Evolutionary conservation across 2,797 vertebrate genomes (phyloP).

Genomic region (Neomorphus geoffroyi): DNA sequence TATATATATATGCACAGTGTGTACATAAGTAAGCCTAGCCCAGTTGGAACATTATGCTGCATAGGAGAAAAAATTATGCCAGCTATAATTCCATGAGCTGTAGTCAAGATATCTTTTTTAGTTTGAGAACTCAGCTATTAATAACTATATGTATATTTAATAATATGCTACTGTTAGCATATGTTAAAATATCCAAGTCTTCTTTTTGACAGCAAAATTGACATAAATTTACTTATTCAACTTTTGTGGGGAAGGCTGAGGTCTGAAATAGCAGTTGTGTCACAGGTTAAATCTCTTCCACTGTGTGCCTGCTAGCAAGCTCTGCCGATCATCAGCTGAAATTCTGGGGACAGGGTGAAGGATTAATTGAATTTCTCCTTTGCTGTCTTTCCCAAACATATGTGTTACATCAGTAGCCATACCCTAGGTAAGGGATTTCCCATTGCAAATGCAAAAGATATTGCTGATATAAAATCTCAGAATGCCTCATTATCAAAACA

Average conservation of each 20-base stretch:
- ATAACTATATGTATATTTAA: constrained; percentile 47
- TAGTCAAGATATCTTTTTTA: not conserved
- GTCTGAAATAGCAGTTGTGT: constrained; percentile 17
- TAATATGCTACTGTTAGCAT: not conserved
- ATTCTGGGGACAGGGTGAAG: not conserved
- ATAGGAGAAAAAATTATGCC: not conserved
- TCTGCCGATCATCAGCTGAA: not conserved
- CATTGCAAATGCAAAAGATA: not conserved
- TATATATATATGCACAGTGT: not conserved
- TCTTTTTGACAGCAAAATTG: constrained; percentile 51
- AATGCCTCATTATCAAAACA: not conserved
- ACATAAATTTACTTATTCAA: constrained; percentile 1
- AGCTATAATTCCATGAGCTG: not conserved
- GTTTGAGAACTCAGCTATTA: constrained; percentile 56
- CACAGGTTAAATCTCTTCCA: constrained; percentile 16
- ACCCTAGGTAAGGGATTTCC: not conserved
- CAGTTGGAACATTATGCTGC: not conserved
- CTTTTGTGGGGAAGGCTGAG: not conserved
- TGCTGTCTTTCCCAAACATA: not conserved
- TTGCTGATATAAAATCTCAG: not conserved
- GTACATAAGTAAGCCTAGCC: not conserved
- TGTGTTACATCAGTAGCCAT: not conserved
- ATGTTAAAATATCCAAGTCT: constrained; percentile 11
- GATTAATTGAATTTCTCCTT: not conserved
- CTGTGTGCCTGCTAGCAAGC: not conserved